Evolutionary conservation across 2,113 vertebrate species (phyloP), one percentile per base, ranked within the genome.

Genomic region (Nycticebus coucang): DNA sequence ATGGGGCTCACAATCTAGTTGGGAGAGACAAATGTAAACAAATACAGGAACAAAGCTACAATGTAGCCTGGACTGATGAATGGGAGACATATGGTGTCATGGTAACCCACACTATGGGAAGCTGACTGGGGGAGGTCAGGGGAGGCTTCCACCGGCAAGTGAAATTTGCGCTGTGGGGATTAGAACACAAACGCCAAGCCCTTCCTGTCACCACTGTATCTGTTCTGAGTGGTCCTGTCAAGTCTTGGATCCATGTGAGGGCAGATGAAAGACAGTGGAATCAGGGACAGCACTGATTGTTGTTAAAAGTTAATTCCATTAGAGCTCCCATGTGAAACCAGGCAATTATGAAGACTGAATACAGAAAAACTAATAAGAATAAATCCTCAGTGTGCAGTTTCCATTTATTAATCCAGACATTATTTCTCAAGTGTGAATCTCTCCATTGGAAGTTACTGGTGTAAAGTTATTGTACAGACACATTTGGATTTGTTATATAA

Each of bases 381-480:
- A 79, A 71, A 69, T 81, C 24, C 22, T 81, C 28, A 45, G 30
- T n/a, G n/a, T 81, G 64, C 59, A 75, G 1, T 80, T 95, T 89
- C 17, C 26, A 35, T 53, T 68, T 89, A 74, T 75, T 87, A 96
- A 69, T 86, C 17, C 50, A 86, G 84, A 59, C 55, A 60, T 86
- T 95, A 55, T 75, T 92, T 89, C 57, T 89, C 45, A 89, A 81
- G 26, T 57, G 50, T 92, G 30, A 64, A n/a, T 78, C 69, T 94
- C 64, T 89, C 74, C 74, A 53, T 8, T 75, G 50, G 81, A 74
- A 80, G 50, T 74, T 66, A 81, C 59, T 35, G 75, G 45, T 66
- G 41, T 28, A 37, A 85, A 60, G 62, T 83, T 92, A 55, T 55
- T 30, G 6, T 74, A 75, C 7, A 77, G 37, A 85, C 26, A 33